These are phyloP conservation scores for Xyrichtys novacula DNA, from an alignment of 2,797 vertebrate species.

Conservation along the genomic window DNA sequence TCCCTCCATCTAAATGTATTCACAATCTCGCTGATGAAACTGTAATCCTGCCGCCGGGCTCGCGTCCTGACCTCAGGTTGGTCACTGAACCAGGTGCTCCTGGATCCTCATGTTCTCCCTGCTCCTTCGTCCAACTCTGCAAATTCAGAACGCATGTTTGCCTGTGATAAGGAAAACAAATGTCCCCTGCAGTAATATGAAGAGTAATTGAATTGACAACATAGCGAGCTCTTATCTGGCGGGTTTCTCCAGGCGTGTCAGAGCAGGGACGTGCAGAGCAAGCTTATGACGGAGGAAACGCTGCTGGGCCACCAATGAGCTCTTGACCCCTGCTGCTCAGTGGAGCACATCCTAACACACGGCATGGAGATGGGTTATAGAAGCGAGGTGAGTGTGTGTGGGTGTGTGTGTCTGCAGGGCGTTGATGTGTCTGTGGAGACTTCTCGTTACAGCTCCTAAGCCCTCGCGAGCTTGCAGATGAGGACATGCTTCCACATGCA, in stretches of 20 bases:
- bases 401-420: constrained; percentile 29
- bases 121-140: constrained; percentile 15
- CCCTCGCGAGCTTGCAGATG: background rate
- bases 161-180: constrained; percentile 56
- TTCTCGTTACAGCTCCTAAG: constrained; percentile 39
- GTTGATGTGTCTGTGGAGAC: constrained; percentile 12
- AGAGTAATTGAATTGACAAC: constrained; percentile 57
- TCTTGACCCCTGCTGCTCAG: constrained; percentile 55
- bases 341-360: constrained; percentile 48
- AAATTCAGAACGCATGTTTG: constrained; percentile 31
- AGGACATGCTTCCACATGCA: constrained; percentile 11
- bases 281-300: constrained; percentile 29
- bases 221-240: constrained; percentile 33
- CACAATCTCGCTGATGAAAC: constrained; percentile 18
- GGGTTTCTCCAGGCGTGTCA: constrained; percentile 31
- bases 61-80: constrained; percentile 18
- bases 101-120: background rate
- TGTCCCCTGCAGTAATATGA: constrained; percentile 38
- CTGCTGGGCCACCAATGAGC: constrained; percentile 52
- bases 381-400: constrained; percentile 29
- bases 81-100: constrained; percentile 25
- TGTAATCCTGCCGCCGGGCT: constrained; percentile 21
- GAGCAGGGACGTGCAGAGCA: constrained; percentile 1
- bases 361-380: constrained; percentile 9
- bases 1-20: constrained; percentile 21